Conservation (phyloP, 2,888 invertebrate genomes). For the Drosophila rellima region DNA sequence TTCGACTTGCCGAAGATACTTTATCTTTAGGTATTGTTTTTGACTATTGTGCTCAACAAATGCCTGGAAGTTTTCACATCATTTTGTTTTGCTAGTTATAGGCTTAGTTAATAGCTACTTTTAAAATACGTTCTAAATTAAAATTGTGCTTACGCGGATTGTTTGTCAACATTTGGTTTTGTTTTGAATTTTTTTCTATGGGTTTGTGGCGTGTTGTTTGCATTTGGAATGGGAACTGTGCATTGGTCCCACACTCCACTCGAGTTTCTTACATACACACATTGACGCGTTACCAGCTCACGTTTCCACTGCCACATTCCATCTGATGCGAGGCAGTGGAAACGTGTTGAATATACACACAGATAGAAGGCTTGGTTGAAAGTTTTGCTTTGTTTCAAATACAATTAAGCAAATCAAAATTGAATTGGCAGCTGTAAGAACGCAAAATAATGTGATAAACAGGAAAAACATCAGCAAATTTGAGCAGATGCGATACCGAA, state of each 20-base stretch:
- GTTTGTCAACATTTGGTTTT: constrained; percentile 48
- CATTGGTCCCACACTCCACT: constrained; percentile 55
- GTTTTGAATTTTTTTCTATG: constrained; percentile 11
- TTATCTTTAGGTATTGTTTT: constrained; percentile 34
- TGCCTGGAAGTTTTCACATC: constrained; percentile 52
- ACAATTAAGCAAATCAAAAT: constrained; percentile 20
- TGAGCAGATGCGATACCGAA: constrained; percentile 55
- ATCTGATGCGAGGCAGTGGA: constrained; percentile 26
- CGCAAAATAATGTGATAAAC: constrained; percentile 19
- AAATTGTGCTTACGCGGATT: constrained; percentile 81
- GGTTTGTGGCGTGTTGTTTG: constrained; percentile 65
- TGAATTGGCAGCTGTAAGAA: constrained; percentile 23
- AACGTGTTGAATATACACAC: constrained; percentile 16
- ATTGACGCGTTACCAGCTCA: constrained; percentile 22
- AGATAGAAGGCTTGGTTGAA: constrained; percentile 52
- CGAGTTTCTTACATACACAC: constrained; percentile 41
- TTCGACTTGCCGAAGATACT: constrained; percentile 41
- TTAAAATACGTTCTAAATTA: constrained; percentile 66
- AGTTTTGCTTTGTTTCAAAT: constrained; percentile 66
- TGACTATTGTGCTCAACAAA: constrained; percentile 65
- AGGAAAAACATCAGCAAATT: constrained; percentile 55
- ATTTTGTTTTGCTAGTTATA: constrained; percentile 34
- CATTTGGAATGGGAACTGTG: constrained; percentile 54
- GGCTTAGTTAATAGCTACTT: constrained; percentile 68
- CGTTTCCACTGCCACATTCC: constrained; percentile 27